Conservation (phyloP, 2,113 vertebrate genomes). For the Bos taurus region DNA sequence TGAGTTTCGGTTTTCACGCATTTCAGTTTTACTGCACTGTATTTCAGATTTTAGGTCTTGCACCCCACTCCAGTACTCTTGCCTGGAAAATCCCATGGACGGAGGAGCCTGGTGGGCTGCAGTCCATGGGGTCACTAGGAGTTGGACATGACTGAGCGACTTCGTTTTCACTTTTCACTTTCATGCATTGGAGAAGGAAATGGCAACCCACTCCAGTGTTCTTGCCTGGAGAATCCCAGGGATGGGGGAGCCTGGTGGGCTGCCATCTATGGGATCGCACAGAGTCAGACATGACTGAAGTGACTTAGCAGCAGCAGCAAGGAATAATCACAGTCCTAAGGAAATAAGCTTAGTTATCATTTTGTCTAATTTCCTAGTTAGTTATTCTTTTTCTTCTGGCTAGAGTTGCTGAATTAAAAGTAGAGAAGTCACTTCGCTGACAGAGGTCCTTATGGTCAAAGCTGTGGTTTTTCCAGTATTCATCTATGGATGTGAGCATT, state of each 20-base stretch:
- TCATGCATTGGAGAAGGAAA: too few species aligned
- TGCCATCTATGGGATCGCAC: too few species aligned
- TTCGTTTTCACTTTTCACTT: too few species aligned
- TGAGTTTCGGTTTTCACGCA: not conserved
- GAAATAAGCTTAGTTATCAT: not conserved
- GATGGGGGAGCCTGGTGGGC: too few species aligned
- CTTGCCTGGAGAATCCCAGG: too few species aligned
- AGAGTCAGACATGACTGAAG: too few species aligned
- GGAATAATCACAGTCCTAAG: not conserved
- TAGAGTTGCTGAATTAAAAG: not conserved
- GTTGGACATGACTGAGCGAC: too few species aligned
- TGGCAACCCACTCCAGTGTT: too few species aligned
- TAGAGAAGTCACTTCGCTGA: not conserved
- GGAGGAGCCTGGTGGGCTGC: too few species aligned
- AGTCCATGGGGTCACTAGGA: too few species aligned
- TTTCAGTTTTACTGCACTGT: not conserved
- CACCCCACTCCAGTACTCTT: too few species aligned
- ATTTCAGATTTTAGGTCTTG: not conserved
- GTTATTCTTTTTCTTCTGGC: not conserved
- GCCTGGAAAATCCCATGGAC: too few species aligned
- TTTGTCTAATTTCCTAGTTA: not conserved
- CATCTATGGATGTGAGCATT: fast-evolving
- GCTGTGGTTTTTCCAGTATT: not conserved
- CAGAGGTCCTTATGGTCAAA: not conserved
- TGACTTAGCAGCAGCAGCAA: not conserved